These are phyloP conservation scores for Geotrypetes seraphini DNA, from an alignment of 2,797 vertebrate species.

Conservation along the genomic window DNA sequence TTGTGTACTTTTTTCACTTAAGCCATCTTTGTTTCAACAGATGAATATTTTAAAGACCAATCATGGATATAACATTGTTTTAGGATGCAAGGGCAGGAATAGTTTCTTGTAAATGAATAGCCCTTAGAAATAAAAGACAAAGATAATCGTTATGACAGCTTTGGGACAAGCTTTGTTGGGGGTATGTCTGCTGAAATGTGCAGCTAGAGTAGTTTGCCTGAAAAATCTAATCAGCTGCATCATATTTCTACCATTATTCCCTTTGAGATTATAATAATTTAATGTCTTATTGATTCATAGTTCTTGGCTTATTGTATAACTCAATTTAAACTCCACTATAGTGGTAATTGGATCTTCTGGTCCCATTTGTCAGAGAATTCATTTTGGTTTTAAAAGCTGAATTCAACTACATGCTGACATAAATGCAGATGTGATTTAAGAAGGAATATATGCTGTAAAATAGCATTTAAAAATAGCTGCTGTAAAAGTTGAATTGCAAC, in stretches of 20 bases:
- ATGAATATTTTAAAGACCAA: neutral
- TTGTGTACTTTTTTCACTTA: conserved; percentile 1
- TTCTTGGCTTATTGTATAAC: conserved; percentile 7
- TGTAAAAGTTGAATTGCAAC: conserved; percentile 10
- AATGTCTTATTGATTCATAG: conserved; percentile 19
- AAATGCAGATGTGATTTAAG: neutral
- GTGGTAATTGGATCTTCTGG: conserved; percentile 20
- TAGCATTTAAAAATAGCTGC: neutral
- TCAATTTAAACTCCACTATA: conserved; percentile 6
- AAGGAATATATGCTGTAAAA: conserved; percentile 2
- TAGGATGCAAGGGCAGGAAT: neutral
- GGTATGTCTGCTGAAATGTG: conserved; percentile 8
- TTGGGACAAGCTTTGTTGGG: conserved; percentile 3
- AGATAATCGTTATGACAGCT: conserved; percentile 4
- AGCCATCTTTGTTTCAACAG: conserved; percentile 3
- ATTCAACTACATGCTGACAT: conserved; percentile 3
- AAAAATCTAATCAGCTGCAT: conserved; percentile 5
- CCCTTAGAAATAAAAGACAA: conserved; percentile 18
- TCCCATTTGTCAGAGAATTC: conserved; percentile 13
- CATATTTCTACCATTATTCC: conserved; percentile 6
- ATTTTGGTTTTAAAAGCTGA: conserved; percentile 19
- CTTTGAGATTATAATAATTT: conserved; percentile 1
- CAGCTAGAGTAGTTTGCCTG: conserved; percentile 3
- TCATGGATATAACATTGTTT: conserved; percentile 1
- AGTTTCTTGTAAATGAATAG: conserved; percentile 4